phyloP scores from a whole-genome alignment of 2,797 vertebrate genomes.

The Rallus crepitans region DNA sequence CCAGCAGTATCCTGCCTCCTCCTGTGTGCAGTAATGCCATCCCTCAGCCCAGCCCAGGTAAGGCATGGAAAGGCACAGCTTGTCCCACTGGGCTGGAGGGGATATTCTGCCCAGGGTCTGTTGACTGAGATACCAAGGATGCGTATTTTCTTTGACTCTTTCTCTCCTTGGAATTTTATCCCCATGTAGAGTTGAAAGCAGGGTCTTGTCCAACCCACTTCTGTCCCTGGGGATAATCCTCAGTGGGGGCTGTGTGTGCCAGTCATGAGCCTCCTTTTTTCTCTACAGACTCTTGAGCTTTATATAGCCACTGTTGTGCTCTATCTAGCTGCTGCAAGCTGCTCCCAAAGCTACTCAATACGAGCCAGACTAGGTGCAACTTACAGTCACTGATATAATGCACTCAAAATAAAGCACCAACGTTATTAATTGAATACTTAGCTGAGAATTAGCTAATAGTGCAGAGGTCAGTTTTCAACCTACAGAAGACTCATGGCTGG shows the following conservation, averaged over 20 bases:
- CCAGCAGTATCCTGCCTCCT: not conserved
- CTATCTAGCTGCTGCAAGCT: not conserved
- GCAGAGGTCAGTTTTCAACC: not conserved
- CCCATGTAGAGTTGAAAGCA: not conserved
- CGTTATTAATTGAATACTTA: not conserved
- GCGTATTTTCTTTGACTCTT: not conserved
- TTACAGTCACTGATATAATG: not conserved
- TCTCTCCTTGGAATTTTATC: not conserved
- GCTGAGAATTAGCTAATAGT: not conserved
- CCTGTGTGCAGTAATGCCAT: accelerated
- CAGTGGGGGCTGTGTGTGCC: not conserved
- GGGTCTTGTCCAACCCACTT: not conserved
- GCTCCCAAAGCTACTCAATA: not conserved
- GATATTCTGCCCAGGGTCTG: not conserved
- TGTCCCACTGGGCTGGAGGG: not conserved
- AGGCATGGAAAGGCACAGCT: not conserved
- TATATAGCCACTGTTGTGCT: not conserved
- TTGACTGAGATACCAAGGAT: not conserved
- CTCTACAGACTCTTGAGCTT: not conserved
- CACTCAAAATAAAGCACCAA: not conserved
- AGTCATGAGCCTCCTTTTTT: not conserved
- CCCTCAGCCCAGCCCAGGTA: not conserved
- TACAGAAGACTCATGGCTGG: not conserved
- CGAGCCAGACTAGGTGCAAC: not conserved
- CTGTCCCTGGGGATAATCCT: not conserved